Evolutionary conservation across 2,888 invertebrate genomes (phyloP).

Genomic region (Belgica antarctica): DNA sequence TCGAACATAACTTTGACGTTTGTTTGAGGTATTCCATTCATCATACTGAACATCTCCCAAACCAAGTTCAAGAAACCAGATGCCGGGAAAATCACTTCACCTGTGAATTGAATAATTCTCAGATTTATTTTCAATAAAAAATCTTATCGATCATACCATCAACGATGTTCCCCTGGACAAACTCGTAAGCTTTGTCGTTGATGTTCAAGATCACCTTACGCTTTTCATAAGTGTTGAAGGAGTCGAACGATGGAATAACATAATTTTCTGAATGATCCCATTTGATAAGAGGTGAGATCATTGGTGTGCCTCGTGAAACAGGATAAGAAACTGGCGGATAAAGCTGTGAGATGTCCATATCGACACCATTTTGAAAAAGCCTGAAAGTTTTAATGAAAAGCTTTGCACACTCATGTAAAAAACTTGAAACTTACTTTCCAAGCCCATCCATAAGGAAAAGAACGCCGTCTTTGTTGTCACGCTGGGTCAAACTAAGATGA

Average conservation of each 20-base stretch:
- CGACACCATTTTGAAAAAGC: conserved; percentile 70
- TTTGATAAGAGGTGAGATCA: conserved; percentile 71
- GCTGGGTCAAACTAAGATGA: conserved; percentile 74
- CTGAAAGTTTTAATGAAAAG: too few species aligned
- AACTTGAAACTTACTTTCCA: conserved; percentile 60
- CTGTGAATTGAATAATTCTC: too few species aligned
- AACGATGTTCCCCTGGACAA: conserved; percentile 75
- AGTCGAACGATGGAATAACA: conserved; percentile 50
- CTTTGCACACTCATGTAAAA: background rate
- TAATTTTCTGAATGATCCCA: conserved; percentile 78
- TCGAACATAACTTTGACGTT: conserved; percentile 80
- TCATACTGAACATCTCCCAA: conserved; percentile 71
- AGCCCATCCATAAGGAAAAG: conserved; percentile 63
- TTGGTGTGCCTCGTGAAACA: conserved; percentile 76
- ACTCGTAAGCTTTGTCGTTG: conserved; percentile 66
- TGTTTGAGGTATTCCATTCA: conserved; percentile 63
- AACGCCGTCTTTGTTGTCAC: conserved; percentile 64
- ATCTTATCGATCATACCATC: too few species aligned
- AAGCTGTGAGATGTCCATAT: conserved; percentile 67
- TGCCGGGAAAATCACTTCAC: conserved; percentile 77
- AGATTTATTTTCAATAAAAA: conserved; percentile 46
- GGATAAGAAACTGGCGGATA: conserved; percentile 72
- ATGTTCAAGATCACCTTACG: conserved; percentile 60
- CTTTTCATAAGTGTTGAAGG: conserved; percentile 58
- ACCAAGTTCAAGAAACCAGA: conserved; percentile 77